Evolutionary conservation across 1,140 invertebrate genomes (phyloP).

Genomic region (Zaprionus tsacasi): DNA sequence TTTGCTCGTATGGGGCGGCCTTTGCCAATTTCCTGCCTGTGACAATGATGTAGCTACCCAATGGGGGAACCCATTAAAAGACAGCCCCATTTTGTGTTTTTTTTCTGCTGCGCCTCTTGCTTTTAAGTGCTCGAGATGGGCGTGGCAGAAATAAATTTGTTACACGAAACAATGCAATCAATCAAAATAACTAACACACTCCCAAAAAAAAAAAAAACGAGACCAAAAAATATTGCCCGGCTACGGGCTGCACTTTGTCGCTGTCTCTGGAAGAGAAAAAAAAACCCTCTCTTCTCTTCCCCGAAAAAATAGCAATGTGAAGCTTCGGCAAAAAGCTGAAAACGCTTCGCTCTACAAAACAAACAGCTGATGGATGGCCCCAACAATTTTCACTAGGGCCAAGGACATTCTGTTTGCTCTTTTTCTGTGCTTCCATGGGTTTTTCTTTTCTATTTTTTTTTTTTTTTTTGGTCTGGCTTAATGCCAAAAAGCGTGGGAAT

Average conservation of each 20-base stretch:
- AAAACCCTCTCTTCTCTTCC: background rate
- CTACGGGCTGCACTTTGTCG: constrained; percentile 52
- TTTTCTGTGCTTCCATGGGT: constrained; percentile 10
- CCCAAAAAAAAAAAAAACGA: background rate
- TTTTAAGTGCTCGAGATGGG: constrained; percentile 38
- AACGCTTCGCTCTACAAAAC: constrained; percentile 49
- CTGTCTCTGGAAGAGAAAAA: constrained; percentile 41
- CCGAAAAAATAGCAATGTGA: constrained; percentile 17
- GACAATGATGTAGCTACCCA: constrained; percentile 50
- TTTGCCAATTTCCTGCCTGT: constrained; percentile 44
- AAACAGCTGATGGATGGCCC: constrained; percentile 58
- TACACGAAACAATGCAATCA: constrained; percentile 68
- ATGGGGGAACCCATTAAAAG: constrained; percentile 33
- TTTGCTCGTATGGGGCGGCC: constrained; percentile 24
- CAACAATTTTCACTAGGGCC: constrained; percentile 56
- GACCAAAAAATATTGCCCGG: constrained; percentile 24
- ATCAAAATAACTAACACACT: constrained; percentile 62
- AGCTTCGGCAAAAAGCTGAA: constrained; percentile 37
- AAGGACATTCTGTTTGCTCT: constrained; percentile 51
- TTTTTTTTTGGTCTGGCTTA: constrained; percentile 26
- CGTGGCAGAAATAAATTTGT: constrained; percentile 62
- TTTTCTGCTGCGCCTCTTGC: constrained; percentile 27
- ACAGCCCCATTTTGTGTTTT: constrained; percentile 1
- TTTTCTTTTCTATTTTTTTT: background rate
- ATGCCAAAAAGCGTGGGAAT: constrained; percentile 42